Conservation (phyloP, 2,113 vertebrate species). For the Misgurnus mizolepis region DNA sequence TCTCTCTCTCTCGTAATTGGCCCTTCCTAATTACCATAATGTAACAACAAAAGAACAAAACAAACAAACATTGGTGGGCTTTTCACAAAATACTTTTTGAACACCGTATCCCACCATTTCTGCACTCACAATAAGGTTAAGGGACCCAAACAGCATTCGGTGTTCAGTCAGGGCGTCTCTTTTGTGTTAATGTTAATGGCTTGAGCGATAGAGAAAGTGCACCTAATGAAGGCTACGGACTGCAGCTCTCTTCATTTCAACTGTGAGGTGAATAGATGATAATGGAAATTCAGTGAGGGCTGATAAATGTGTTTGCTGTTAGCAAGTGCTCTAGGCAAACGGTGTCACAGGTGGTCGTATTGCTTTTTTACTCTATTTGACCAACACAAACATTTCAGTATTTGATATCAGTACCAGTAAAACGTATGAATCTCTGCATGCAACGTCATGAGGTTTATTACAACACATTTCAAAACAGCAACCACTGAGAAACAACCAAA, state of each 20-base stretch:
- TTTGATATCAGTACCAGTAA: neutral
- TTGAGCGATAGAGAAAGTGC: constrained; percentile 19
- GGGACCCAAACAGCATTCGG: constrained; percentile 33
- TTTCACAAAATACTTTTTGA: constrained; percentile 43
- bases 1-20: constrained; percentile 13
- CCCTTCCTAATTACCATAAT: constrained; percentile 37
- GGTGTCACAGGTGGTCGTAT: constrained; percentile 10
- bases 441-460: too few species aligned
- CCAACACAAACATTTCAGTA: neutral
- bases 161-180: constrained; percentile 28
- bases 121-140: constrained; percentile 18
- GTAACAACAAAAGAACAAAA: constrained; percentile 42
- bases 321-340: constrained; percentile 41
- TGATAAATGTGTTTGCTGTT: constrained; percentile 53
- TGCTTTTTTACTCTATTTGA: neutral
- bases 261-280: constrained; percentile 25
- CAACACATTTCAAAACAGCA: too few species aligned
- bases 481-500: too few species aligned
- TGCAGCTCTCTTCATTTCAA: constrained; percentile 41
- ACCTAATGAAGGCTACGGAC: constrained; percentile 41
- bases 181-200: constrained; percentile 57
- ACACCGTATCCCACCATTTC: constrained; percentile 37
- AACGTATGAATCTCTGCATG: too few species aligned
- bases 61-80: constrained; percentile 36
- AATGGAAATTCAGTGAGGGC: constrained; percentile 40